A percentile compares a stretch with the other conserved stretches of the same genome.
Evolutionary conservation across 2,888 invertebrate species (phyloP).

Genomic region (Conops quadrifasciatus): DNA sequence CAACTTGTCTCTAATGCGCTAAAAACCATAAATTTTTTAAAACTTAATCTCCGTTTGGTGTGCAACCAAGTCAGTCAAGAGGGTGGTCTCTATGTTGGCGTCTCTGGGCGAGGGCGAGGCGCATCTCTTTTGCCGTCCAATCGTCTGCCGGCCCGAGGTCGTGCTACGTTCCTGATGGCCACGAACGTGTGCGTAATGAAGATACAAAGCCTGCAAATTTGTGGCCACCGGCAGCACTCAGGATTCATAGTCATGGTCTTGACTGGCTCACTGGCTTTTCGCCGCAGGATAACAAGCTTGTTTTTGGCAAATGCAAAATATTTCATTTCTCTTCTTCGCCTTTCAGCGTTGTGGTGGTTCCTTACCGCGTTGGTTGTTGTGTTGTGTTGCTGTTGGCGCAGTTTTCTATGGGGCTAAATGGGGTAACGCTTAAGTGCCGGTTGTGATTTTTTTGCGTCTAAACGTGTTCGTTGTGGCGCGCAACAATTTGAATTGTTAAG

Average conservation of each 20-base stretch:
- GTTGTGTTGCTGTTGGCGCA: background rate
- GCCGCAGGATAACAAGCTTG: slow-evolving; percentile 1
- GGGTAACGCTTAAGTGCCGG: background rate
- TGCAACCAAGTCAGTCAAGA: slow-evolving; percentile 31
- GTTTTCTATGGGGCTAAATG: background rate
- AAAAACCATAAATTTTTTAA: slow-evolving; percentile 51
- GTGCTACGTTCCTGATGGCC: slow-evolving; percentile 25
- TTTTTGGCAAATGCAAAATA: slow-evolving; percentile 21
- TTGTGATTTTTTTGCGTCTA: slow-evolving; percentile 29
- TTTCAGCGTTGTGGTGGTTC: too few species aligned
- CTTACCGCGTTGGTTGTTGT: background rate
- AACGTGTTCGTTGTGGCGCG: slow-evolving; percentile 13
- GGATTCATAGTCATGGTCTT: background rate
- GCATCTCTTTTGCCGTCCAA: background rate
- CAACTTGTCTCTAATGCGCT: slow-evolving; percentile 45
- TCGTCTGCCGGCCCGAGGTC: slow-evolving; percentile 32
- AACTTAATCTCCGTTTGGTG: slow-evolving; percentile 45
- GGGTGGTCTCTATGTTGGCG: slow-evolving; percentile 20
- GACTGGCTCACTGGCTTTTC: too few species aligned
- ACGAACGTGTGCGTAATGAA: slow-evolving; percentile 46
- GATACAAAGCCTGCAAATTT: slow-evolving; percentile 39
- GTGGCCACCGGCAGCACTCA: slow-evolving; percentile 27
- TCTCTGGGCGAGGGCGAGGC: slow-evolving; percentile 21
- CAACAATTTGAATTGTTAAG: slow-evolving; percentile 35
- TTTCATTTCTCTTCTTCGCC: background rate